Percentiles rank a stretch among this genome's conserved stretches.
Conservation (phyloP, 2,888 invertebrate genomes). For the Agrilus cyanescens region DNA sequence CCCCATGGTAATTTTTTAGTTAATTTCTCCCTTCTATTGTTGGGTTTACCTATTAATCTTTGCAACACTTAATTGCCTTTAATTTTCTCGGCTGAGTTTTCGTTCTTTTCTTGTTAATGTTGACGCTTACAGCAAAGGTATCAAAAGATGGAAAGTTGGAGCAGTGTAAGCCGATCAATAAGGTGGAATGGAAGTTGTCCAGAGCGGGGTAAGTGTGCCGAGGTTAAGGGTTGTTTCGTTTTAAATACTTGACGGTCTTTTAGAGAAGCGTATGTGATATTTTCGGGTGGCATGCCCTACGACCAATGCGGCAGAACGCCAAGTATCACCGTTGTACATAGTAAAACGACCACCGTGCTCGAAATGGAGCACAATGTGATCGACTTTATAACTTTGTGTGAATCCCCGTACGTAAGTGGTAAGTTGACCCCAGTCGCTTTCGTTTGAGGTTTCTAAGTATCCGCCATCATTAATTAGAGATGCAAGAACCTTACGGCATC, state of each 20-base stretch:
- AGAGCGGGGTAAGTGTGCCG: slow-evolving; percentile 60
- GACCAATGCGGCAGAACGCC: slow-evolving; percentile 84
- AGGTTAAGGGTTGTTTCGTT: slow-evolving; percentile 3
- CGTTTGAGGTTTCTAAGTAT: background rate
- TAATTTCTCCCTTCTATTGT: background rate
- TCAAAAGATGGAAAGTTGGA: slow-evolving; percentile 88
- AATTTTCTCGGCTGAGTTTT: no score
- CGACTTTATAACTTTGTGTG: slow-evolving; percentile 92
- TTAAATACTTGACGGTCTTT: slow-evolving; percentile 21
- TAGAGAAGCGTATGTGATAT: slow-evolving; percentile 91
- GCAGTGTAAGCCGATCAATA: slow-evolving; percentile 87
- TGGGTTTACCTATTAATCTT: no score
- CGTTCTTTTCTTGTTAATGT: no score
- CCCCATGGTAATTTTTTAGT: slow-evolving; percentile 68
- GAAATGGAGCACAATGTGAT: slow-evolving; percentile 99
- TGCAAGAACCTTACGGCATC: slow-evolving; percentile 96
- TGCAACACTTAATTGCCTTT: no score
- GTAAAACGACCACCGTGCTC: slow-evolving; percentile 91
- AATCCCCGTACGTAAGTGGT: slow-evolving; percentile 90
- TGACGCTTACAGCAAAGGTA: slow-evolving; percentile 60
- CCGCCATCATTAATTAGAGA: slow-evolving; percentile 52
- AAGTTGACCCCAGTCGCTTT: slow-evolving; percentile 22
- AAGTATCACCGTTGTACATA: slow-evolving; percentile 91
- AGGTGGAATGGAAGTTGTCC: slow-evolving; percentile 90
- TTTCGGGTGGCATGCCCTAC: slow-evolving; percentile 90